Evolutionary conservation across 2,888 invertebrate species (phyloP).

Genomic region (Noctuana brunneofusca): DNA sequence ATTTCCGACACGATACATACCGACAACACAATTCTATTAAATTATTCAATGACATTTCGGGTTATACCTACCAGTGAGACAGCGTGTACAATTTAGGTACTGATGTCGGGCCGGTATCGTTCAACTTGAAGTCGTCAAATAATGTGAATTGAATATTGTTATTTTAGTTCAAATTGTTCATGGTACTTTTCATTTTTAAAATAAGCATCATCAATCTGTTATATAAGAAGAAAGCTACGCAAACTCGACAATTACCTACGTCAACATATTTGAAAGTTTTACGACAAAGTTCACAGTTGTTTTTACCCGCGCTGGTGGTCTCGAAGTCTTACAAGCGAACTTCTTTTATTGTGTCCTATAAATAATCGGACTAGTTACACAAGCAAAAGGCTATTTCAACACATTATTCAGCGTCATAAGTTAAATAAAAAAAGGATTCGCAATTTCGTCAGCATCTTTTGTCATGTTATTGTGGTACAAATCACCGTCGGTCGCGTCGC

Average conservation of each 20-base stretch:
- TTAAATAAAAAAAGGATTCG: background rate
- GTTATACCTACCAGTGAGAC: no score
- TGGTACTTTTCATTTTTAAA: background rate
- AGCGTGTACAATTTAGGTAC: no score
- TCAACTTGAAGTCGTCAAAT: no score
- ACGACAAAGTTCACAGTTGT: slow-evolving; percentile 6
- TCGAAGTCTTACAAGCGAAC: background rate
- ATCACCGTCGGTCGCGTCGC: no score
- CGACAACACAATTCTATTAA: background rate
- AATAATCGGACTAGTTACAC: background rate
- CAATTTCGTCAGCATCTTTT: background rate
- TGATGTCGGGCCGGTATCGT: no score
- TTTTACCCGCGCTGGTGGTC: background rate
- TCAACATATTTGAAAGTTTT: background rate
- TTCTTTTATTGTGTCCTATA: background rate
- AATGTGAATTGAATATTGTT: no score
- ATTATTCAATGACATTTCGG: no score
- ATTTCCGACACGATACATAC: background rate
- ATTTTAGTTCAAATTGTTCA: no score
- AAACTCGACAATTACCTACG: background rate
- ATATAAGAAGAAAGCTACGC: background rate
- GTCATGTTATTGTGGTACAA: no score
- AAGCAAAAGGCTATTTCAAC: slow-evolving; percentile 1
- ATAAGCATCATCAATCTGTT: background rate
- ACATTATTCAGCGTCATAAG: background rate